Evolutionary conservation across 1,140 invertebrate genomes (phyloP).

Genomic region (Bombus impatiens): DNA sequence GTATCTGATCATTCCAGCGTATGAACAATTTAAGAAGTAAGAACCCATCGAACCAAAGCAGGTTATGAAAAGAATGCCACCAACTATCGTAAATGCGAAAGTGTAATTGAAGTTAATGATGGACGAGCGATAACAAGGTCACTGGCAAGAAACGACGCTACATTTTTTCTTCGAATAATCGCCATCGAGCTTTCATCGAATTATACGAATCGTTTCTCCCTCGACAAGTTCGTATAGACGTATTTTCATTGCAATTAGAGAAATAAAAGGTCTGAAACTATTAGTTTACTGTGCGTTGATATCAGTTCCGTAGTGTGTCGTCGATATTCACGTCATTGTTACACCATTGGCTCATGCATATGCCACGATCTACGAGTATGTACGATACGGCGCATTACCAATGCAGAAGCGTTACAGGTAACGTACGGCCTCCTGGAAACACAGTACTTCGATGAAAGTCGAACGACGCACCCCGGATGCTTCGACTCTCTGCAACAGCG

Average conservation of each 20-base stretch:
- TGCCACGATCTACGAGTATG: neutral
- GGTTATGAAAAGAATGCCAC: no score
- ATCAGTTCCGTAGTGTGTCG: neutral
- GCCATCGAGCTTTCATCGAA: neutral
- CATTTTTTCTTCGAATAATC: neutral
- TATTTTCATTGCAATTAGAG: neutral
- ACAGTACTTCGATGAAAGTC: slow-evolving; percentile 10
- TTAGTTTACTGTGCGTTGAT: neutral
- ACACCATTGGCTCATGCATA: neutral
- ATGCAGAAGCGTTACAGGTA: slow-evolving; percentile 16
- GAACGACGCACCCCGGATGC: neutral
- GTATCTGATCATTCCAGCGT: neutral
- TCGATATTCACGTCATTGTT: neutral
- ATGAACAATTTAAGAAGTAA: neutral
- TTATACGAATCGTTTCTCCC: neutral
- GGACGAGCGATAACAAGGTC: neutral
- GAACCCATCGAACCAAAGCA: neutral
- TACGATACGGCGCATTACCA: neutral
- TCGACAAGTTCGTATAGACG: neutral
- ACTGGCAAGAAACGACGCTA: neutral
- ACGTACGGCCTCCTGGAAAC: neutral
- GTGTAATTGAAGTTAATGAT: neutral
- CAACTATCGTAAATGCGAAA: no score
- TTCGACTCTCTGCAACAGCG: neutral
- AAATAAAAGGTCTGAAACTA: neutral